Base-by-base conservation (phyloP, 2,113 vertebrate species). In the Sphaerodactylus townsendi region DNA sequence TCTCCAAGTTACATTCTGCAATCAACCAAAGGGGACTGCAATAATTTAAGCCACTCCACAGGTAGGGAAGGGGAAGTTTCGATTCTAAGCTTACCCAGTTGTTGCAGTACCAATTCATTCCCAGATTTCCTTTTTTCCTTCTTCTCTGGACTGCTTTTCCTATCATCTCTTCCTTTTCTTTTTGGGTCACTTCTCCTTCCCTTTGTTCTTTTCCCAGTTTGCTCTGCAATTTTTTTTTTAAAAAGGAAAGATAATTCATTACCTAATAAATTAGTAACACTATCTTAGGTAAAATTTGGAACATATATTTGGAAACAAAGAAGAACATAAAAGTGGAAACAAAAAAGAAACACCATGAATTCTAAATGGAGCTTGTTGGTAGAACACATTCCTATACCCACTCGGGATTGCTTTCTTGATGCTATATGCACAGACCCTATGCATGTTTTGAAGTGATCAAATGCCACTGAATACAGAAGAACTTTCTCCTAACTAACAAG, bases 51-150 rank as follows among this genome's bases (percentile, higher is more conserved):
- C 13, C 19, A 14, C 77, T 73, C 41, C 35, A n/a, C 14, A 25
- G 44, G 33, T 41, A 53, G 53, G 35, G 48, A 68, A 68, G 2
- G 6, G 3, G 7, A 2, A 39, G 64, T 72, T 90, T 79, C 88
- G 87, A 92, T 94, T 89, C 87, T 87, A 90, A 83, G 95, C 96
- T 96, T 96, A 99, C 98, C 98, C 93, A 99, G 95, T 90, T 98
- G 97, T 95, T 97, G 97, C 87, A 99, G 97, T 33, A 99, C 97
- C n/a, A 97, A 97, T 91, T 96, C 96, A 10, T 96, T 96, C 86
- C 97, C 96, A 77, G 97, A 94, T 96, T 98, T 98, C 94, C 97
- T 95, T 93, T 97, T 97, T 92, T 98, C 98, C 93, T 98, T 99
- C 95, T 97, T 98, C 95, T 98, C 97, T 0, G 97, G 96, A 86